These are phyloP conservation scores for Eledona agricola DNA, from an alignment of 2,888 invertebrate species.

Conservation along the genomic window DNA sequence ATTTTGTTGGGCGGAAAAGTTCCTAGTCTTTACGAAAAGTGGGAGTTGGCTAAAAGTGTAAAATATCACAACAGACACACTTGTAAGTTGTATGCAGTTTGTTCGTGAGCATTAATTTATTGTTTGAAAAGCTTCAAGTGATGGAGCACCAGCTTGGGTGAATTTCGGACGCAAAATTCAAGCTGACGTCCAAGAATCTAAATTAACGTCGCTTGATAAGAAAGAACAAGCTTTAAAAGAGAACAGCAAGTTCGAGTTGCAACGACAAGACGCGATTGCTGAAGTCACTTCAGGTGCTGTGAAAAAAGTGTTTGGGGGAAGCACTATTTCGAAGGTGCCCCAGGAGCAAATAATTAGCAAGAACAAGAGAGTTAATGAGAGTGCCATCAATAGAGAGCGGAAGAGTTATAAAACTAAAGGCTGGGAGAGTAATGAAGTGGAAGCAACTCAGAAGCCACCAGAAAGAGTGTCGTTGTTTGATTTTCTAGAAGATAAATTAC, in stretches of 20 bases:
- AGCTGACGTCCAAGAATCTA: slow-evolving; percentile 67
- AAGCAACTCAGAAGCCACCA: slow-evolving; percentile 75
- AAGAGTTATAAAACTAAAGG: slow-evolving; percentile 36
- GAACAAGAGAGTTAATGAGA: slow-evolving; percentile 15
- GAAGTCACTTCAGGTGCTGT: slow-evolving; percentile 78
- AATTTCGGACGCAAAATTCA: slow-evolving; percentile 85
- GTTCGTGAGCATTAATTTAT: slow-evolving; percentile 1
- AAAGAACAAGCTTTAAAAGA: slow-evolving; percentile 72
- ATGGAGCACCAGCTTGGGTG: slow-evolving; percentile 91
- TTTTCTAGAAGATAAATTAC: slow-evolving; percentile 83
- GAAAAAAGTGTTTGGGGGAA: slow-evolving; percentile 67
- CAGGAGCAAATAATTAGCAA: slow-evolving; percentile 39
- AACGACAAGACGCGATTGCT: slow-evolving; percentile 88
- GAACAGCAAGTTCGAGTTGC: slow-evolving; percentile 87
- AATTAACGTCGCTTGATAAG: slow-evolving; percentile 75
- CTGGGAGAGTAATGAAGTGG: slow-evolving; percentile 62
- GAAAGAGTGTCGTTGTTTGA: slow-evolving; percentile 84
- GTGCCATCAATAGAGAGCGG: slow-evolving; percentile 18
- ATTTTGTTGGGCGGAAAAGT: slow-evolving; percentile 87
- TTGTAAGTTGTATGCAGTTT: slow-evolving; percentile 39
- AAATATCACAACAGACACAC: slow-evolving; percentile 45
- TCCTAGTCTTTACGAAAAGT: slow-evolving; percentile 83
- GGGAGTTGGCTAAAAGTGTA: slow-evolving; percentile 73
- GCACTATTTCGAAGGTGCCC: slow-evolving; percentile 59
- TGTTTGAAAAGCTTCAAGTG: slow-evolving; percentile 67